Evolutionary conservation across 1,140 invertebrate genomes (phyloP).

Genomic region (Ladona fulva): DNA sequence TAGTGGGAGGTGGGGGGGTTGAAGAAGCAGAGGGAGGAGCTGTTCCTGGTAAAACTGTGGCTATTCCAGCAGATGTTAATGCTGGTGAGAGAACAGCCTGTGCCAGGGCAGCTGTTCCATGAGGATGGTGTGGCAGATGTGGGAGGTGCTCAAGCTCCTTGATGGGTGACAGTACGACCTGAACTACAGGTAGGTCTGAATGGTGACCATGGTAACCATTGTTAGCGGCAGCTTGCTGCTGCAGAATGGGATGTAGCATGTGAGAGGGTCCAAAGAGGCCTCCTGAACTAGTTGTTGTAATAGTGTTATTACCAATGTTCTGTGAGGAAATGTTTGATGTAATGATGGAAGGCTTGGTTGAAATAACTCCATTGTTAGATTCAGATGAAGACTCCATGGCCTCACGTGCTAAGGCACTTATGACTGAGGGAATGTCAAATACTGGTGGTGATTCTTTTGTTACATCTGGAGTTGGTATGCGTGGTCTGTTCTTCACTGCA

Average conservation of each 20-base stretch:
- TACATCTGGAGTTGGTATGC: slow-evolving; percentile 78
- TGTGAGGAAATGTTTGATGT: slow-evolving; percentile 31
- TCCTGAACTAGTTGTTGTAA: slow-evolving; percentile 49
- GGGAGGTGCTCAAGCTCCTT: slow-evolving; percentile 54
- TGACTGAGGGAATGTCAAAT: not conserved
- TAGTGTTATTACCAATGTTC: too few species aligned
- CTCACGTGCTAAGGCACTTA: not conserved
- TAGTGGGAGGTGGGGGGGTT: slow-evolving; percentile 36
- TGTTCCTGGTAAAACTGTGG: slow-evolving; percentile 39
- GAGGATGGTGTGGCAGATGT: slow-evolving; percentile 11
- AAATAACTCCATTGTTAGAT: slow-evolving; percentile 22
- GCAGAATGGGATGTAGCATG: slow-evolving; percentile 22
- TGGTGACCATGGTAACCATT: slow-evolving; percentile 30
- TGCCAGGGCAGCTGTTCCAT: slow-evolving; percentile 56
- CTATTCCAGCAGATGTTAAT: slow-evolving; percentile 43
- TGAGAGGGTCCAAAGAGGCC: slow-evolving; percentile 26
- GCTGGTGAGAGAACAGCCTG: slow-evolving; percentile 57
- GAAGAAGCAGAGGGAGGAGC: slow-evolving; percentile 27
- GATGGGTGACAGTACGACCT: slow-evolving; percentile 69
- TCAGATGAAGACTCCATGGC: not conserved
- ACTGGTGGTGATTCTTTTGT: slow-evolving; percentile 48
- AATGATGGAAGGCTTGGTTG: slow-evolving; percentile 38
- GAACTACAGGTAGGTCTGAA: slow-evolving; percentile 26
- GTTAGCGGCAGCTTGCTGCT: slow-evolving; percentile 47
- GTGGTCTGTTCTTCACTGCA: slow-evolving; percentile 61